A percentile compares a stretch with the other conserved stretches of the same genome.
These are phyloP conservation scores for Polydrusus tereticollis DNA, from an alignment of 2,888 invertebrate genomes.

Conservation along the genomic window DNA sequence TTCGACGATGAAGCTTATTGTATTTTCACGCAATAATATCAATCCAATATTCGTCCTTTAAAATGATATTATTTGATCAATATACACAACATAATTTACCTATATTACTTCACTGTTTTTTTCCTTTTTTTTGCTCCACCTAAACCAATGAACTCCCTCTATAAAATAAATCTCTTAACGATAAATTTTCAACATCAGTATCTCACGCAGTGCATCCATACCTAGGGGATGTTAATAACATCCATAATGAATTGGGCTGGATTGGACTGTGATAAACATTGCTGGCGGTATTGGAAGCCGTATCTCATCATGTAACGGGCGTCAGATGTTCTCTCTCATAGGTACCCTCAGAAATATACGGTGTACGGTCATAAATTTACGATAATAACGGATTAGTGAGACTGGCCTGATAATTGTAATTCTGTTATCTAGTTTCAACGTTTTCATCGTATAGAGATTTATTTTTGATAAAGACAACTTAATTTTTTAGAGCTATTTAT, in stretches of 20 bases:
- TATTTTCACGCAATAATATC: conserved; percentile 1
- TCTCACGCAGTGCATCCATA: conserved; percentile 10
- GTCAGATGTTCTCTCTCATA: conserved; percentile 45
- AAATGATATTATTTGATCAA: not conserved
- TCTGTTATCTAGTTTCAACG: too few species aligned
- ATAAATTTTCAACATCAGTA: conserved; percentile 7
- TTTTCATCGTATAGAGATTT: too few species aligned
- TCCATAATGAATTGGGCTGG: conserved; percentile 45
- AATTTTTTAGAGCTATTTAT: too few species aligned
- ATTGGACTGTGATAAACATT: conserved; percentile 43
- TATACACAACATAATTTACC: not conserved
- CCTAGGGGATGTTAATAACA: conserved; percentile 35
- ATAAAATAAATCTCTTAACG: not conserved
- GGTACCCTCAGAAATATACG: conserved; percentile 6
- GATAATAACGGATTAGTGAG: too few species aligned
- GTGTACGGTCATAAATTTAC: conserved; percentile 28
- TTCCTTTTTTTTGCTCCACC: too few species aligned
- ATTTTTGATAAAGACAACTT: too few species aligned
- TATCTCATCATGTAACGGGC: conserved; percentile 34
- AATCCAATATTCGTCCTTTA: not conserved
- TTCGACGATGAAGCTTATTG: conserved; percentile 34
- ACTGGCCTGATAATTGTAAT: too few species aligned
- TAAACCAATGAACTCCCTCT: too few species aligned
- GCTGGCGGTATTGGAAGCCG: conserved; percentile 35
- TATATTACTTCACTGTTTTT: too few species aligned